phyloP scores from a whole-genome alignment of 2,888 invertebrate genomes.

The Atherix ibis region DNA sequence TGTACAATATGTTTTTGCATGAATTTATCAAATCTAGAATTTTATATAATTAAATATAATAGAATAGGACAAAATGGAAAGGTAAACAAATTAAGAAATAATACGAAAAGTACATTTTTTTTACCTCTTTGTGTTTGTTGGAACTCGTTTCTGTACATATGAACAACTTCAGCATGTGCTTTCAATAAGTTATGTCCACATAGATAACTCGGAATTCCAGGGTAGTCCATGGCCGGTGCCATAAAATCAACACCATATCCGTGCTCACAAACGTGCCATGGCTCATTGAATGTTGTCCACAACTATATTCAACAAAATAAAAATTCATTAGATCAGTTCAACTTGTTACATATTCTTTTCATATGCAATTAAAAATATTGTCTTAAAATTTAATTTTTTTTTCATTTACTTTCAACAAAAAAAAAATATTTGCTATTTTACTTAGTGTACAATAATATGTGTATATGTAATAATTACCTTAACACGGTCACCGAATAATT shows the following conservation, averaged over 20 bases:
- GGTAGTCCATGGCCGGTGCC: conserved; percentile 42
- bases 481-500: conserved; percentile 45
- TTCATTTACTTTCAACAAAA: no score
- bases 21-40: no score
- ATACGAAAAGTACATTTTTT: no score
- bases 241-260: conserved; percentile 39
- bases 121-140: conserved; percentile 39
- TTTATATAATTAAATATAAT: no score
- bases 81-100: no score
- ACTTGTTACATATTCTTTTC: not conserved
- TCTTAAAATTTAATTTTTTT: not conserved
- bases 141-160: conserved; percentile 44
- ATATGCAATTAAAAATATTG: not conserved
- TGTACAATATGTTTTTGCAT: no score
- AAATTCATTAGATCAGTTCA: not conserved
- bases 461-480: conserved; percentile 21
- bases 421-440: no score
- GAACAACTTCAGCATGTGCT: conserved; percentile 56
- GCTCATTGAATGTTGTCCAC: conserved; percentile 70
- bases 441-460: not conserved
- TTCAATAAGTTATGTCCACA: conserved; percentile 56
- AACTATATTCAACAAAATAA: conserved; percentile 18
- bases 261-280: conserved; percentile 35
- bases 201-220: conserved; percentile 47
- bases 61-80: not conserved